These are phyloP conservation scores for Darevskia nairensis DNA, from an alignment of 2,797 vertebrate genomes.

Conservation along the genomic window DNA sequence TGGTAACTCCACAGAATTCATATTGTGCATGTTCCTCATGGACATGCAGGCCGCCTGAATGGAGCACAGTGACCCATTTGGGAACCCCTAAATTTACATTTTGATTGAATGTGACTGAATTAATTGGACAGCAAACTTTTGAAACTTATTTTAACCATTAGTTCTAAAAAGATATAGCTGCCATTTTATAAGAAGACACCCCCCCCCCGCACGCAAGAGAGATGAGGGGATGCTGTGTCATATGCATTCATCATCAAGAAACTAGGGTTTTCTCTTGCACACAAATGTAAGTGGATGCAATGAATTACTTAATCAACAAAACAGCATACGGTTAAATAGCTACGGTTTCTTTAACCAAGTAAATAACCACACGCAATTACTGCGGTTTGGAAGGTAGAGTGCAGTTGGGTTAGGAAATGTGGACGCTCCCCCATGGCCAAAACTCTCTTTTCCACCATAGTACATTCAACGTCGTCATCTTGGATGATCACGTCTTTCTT, in stretches of 20 bases:
- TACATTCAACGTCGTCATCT: constrained; percentile 93
- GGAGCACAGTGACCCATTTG: no score
- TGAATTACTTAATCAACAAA: neutral
- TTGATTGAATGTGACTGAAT: neutral
- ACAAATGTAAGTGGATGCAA: neutral
- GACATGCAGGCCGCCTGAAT: no score
- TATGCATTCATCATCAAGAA: neutral
- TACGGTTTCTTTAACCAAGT: neutral
- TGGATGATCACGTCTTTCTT: constrained; percentile 95
- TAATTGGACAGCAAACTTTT: neutral
- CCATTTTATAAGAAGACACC: neutral
- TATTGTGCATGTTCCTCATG: no score
- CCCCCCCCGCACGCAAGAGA: neutral
- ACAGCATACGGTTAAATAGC: neutral
- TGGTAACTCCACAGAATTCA: no score
- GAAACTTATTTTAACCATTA: no score
- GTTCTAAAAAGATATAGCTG: neutral
- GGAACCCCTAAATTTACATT: neutral
- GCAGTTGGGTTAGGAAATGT: constrained; percentile 91
- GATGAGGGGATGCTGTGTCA: neutral
- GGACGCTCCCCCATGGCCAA: constrained; percentile 86
- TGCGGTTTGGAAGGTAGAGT: constrained; percentile 91
- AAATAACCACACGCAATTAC: constrained; percentile 60
- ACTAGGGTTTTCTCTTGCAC: neutral
- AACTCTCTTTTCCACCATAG: constrained; percentile 91